phyloP scores from a whole-genome alignment of 1,140 invertebrate genomes.

The Eupristina koningsbergeri region DNA sequence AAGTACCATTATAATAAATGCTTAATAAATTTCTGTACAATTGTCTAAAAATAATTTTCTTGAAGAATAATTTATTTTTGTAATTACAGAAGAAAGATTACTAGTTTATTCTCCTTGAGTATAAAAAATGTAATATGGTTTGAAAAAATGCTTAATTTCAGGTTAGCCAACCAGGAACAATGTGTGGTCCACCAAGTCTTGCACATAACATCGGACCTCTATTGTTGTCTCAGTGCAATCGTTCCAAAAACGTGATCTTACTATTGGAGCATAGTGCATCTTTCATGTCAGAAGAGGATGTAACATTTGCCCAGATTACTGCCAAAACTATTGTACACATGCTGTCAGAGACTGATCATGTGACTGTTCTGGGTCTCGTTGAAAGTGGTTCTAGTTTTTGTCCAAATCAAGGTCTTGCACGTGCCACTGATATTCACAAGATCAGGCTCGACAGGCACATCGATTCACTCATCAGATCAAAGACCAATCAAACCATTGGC shows the following conservation, averaged over 20 bases:
- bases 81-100: no score
- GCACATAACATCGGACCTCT: slow-evolving; percentile 68
- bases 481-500: slow-evolving; percentile 61
- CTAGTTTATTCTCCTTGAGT: not conserved
- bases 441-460: slow-evolving; percentile 66
- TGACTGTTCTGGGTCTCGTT: slow-evolving; percentile 65
- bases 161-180: slow-evolving; percentile 63
- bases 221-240: slow-evolving; percentile 66
- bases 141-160: slow-evolving; percentile 48
- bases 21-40: no score
- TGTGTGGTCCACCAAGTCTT: slow-evolving; percentile 68
- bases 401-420: slow-evolving; percentile 61
- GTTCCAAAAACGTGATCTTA: slow-evolving; percentile 67
- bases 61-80: no score
- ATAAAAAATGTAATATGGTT: not conserved
- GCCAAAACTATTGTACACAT: slow-evolving; percentile 70
- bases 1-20: no score
- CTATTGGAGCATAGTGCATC: slow-evolving; percentile 66
- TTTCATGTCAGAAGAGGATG: slow-evolving; percentile 67
- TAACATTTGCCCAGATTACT: slow-evolving; percentile 66
- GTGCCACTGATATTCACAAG: slow-evolving; percentile 69
- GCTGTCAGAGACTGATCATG: slow-evolving; percentile 66
- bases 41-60: no score
- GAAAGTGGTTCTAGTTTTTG: slow-evolving; percentile 60
- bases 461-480: slow-evolving; percentile 61